A percentile compares a stretch with the other conserved stretches of the same genome.
Evolutionary conservation across 2,888 invertebrate genomes (phyloP).

Genomic region (Eupeodes luniger): DNA sequence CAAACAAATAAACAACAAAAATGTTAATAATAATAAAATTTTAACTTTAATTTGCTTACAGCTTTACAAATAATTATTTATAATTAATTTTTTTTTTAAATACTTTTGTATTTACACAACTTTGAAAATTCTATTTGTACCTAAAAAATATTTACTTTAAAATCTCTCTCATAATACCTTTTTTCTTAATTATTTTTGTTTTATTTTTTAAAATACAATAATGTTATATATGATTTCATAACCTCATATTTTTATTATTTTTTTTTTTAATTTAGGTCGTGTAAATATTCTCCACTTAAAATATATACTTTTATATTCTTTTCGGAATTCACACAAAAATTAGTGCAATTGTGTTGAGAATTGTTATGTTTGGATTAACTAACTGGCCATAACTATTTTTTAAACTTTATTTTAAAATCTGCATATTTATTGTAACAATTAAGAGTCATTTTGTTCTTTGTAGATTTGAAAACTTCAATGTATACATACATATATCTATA

Average conservation of each 20-base stretch:
- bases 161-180: constrained; percentile 59
- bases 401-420: constrained; percentile 39
- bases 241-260: constrained; percentile 28
- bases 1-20: background rate
- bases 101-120: constrained; percentile 71
- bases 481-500: constrained; percentile 32
- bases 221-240: constrained; percentile 58
- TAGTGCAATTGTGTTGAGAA: constrained; percentile 52
- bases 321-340: constrained; percentile 53
- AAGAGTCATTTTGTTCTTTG: constrained; percentile 25
- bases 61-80: constrained; percentile 65
- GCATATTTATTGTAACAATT: constrained; percentile 52
- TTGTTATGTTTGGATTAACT: constrained; percentile 36
- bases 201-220: constrained; percentile 52
- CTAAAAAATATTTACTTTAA: constrained; percentile 73
- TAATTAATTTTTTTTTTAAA: constrained; percentile 68
- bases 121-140: constrained; percentile 69
- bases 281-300: constrained; percentile 47
- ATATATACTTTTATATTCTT: constrained; percentile 43
- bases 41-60: constrained; percentile 71
- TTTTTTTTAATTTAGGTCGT: constrained; percentile 22
- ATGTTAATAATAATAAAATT: constrained; percentile 71
- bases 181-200: constrained; percentile 23
- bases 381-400: constrained; percentile 41
- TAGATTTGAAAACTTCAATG: constrained; percentile 55